Base-by-base conservation (phyloP, 1,140 invertebrate genomes). In the Caenorhabditis tropicalis region DNA sequence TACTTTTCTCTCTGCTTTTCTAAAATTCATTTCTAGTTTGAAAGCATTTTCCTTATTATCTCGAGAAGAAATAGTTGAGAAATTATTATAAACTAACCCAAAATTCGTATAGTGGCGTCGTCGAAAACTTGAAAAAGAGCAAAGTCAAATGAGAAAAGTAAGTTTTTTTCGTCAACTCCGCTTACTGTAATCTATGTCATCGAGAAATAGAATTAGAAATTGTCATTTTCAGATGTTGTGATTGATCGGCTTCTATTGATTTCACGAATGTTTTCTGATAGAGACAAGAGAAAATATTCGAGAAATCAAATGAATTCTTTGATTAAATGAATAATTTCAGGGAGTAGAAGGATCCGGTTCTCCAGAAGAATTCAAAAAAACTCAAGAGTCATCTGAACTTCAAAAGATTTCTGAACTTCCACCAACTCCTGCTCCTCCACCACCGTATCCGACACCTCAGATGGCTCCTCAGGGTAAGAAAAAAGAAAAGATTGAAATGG, bases 91-190 rank as follows among this genome's bases (percentile, higher is more conserved):
- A n/a, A n/a, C n/a, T n/a, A n/a, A n/a, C n/a, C n/a, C n/a, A n/a
- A n/a, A n/a, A n/a, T n/a, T n/a, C n/a, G n/a, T 82, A 43, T 82
- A 83, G 82, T 81, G 84, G 58, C 84, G 84, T 29, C 84, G 84
- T 43, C 53, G 79, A 60, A 85, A 82, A 53, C n/a, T 79, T 24
- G 74, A 81, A 65, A 85, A 85, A 81, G 70, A 74, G n/a, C 65
- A 16, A 65, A 16, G 12, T 74, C 65, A 74, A 43, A 24, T 65
- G 27, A 24, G 56, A 60, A 51, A 81, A 24, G 84, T 85, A 60
- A 51, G 79, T 58, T 33, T 33, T 81, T n/a, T 29, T 36, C 49
- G 79, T 81, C 49, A 39, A 27, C n/a, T 4, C 39, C n/a, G 49
- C 48, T 58, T 82, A 65, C 46, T 82, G 53, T 82, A 53, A 43